Conservation (phyloP, 2,113 vertebrate genomes). For the Peromyscus maniculatus region DNA sequence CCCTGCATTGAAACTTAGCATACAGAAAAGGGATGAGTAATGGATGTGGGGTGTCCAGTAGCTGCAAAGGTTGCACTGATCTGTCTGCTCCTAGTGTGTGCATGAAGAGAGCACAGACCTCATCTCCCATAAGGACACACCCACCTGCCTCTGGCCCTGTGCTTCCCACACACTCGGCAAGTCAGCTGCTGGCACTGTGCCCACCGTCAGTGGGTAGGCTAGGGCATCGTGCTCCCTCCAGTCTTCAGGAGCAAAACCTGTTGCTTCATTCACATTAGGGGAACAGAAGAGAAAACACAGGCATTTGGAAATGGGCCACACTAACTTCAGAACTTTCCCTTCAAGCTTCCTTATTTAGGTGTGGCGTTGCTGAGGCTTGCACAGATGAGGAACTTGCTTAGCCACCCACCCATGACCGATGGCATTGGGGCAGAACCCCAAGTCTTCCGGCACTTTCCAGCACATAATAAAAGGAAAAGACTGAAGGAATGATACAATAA, state of each 20-base stretch:
- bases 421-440: not conserved
- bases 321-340: not conserved
- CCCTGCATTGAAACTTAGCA: not conserved
- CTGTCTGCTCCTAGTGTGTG: not conserved
- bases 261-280: too few species aligned
- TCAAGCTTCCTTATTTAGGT: not conserved
- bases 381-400: not conserved
- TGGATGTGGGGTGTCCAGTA: not conserved
- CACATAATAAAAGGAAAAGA: not conserved
- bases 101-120: not conserved
- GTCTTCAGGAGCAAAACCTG: not conserved
- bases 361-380: not conserved
- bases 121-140: not conserved
- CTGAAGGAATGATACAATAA: not conserved
- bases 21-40: too few species aligned
- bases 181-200: not conserved
- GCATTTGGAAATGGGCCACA: accelerated
- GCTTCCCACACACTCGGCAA: not conserved
- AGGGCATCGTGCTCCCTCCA: not conserved
- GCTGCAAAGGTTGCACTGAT: not conserved
- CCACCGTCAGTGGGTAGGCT: too few species aligned
- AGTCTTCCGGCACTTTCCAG: not conserved
- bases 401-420: not conserved
- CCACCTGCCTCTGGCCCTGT: too few species aligned
- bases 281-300: not conserved